These are phyloP conservation scores for Temnothorax nylanderi DNA, from an alignment of 1,140 invertebrate genomes.

Conservation along the genomic window DNA sequence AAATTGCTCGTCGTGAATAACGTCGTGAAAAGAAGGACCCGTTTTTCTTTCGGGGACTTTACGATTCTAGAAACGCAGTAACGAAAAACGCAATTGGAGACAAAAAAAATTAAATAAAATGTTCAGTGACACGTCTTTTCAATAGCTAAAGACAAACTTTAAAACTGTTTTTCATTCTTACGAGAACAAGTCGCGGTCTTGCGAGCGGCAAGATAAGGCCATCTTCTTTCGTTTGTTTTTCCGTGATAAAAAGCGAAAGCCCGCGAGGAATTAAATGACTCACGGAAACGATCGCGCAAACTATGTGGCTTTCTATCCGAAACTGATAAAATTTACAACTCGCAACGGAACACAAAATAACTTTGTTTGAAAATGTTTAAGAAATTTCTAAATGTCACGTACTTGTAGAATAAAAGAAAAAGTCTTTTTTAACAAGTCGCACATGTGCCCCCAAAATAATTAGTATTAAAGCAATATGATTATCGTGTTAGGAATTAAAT, in stretches of 20 bases:
- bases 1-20: not conserved
- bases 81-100: not conserved
- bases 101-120: slow-evolving; percentile 11
- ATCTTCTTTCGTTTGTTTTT: slow-evolving; percentile 54
- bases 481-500: not conserved
- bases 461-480: not conserved
- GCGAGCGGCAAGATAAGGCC: slow-evolving; percentile 44
- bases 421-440: not conserved
- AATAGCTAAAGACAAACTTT: slow-evolving; percentile 5
- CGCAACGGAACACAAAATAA: not conserved
- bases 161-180: slow-evolving; percentile 29
- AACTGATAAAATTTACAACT: not conserved
- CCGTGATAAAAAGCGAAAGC: slow-evolving; percentile 56
- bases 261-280: slow-evolving; percentile 33
- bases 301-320: slow-evolving; percentile 8
- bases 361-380: not conserved
- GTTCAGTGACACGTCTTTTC: not conserved
- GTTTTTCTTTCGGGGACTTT: not conserved
- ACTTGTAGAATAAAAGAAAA: not conserved
- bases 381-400: not conserved
- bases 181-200: not conserved
- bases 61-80: not conserved
- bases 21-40: not conserved
- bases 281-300: slow-evolving; percentile 29
- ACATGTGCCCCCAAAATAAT: not conserved